phyloP scores from a whole-genome alignment of 2,113 vertebrate species.

The Prochilodus magdalenae region DNA sequence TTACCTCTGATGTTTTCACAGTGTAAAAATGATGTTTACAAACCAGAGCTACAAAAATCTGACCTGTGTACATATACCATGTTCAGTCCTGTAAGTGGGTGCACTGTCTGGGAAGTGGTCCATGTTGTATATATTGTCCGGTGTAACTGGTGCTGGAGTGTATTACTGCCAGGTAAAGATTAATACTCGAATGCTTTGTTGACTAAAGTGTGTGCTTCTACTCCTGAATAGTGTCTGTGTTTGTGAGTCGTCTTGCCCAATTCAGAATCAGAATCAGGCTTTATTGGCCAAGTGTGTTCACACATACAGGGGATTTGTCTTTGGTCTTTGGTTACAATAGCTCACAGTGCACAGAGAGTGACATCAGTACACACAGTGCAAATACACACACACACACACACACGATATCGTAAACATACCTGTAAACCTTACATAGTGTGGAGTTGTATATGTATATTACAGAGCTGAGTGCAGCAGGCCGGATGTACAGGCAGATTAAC shows the following conservation, averaged over 20 bases:
- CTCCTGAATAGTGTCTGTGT: not conserved
- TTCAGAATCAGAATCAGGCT: too few relatives aligned
- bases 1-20: not conserved
- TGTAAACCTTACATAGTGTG: too few relatives aligned
- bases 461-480: too few relatives aligned
- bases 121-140: not conserved
- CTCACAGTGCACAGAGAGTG: too few relatives aligned
- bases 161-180: not conserved
- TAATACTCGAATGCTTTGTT: not conserved
- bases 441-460: too few relatives aligned
- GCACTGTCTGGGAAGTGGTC: not conserved
- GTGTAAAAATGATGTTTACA: slow-evolving; percentile 2
- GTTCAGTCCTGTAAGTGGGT: not conserved
- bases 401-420: too few relatives aligned
- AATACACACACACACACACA: too few relatives aligned
- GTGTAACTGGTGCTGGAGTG: not conserved
- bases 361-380: too few relatives aligned
- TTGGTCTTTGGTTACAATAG: too few relatives aligned
- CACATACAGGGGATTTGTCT: too few relatives aligned
- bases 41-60: not conserved
- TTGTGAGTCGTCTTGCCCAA: not conserved
- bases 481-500: too few relatives aligned
- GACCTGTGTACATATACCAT: not conserved
- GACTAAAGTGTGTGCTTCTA: not conserved
- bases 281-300: too few relatives aligned